phyloP scores from a whole-genome alignment of 2,797 vertebrate species.

The Xenentodon cancila region DNA sequence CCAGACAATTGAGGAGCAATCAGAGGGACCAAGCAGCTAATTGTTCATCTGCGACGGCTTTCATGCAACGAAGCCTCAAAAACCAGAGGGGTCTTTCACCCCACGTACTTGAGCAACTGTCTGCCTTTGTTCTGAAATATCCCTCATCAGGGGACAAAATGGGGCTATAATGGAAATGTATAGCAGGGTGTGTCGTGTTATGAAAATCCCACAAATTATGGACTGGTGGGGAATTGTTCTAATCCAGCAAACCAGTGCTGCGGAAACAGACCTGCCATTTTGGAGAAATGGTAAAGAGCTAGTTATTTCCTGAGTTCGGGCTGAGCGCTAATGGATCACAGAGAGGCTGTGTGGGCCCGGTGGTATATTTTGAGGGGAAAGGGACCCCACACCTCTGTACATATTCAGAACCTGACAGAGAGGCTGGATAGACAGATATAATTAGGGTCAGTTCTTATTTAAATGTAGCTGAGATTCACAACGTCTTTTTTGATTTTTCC shows the following conservation, averaged over 20 bases:
- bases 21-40: constrained; percentile 19
- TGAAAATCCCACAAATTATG: constrained; percentile 83
- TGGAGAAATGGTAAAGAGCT: constrained; percentile 65
- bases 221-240: constrained; percentile 83
- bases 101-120: constrained; percentile 23
- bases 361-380: constrained; percentile 20
- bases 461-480: constrained; percentile 31
- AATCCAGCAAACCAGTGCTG: constrained; percentile 77
- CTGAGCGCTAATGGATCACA: constrained; percentile 53
- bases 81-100: constrained; percentile 43
- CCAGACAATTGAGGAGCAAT: constrained; percentile 59
- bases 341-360: constrained; percentile 53
- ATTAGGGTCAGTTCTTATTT: constrained; percentile 42
- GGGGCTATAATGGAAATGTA: constrained; percentile 77
- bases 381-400: constrained; percentile 38
- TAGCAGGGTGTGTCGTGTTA: constrained; percentile 78
- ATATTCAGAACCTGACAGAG: constrained; percentile 35
- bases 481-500: constrained; percentile 40
- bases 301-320: constrained; percentile 64
- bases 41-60: constrained; percentile 21
- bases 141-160: constrained; percentile 64
- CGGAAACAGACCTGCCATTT: constrained; percentile 73
- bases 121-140: constrained; percentile 61
- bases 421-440: constrained; percentile 29
- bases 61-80: constrained; percentile 33